phyloP scores from a whole-genome alignment of 2,888 invertebrate genomes.

The Rhynchonema sp. region DNA sequence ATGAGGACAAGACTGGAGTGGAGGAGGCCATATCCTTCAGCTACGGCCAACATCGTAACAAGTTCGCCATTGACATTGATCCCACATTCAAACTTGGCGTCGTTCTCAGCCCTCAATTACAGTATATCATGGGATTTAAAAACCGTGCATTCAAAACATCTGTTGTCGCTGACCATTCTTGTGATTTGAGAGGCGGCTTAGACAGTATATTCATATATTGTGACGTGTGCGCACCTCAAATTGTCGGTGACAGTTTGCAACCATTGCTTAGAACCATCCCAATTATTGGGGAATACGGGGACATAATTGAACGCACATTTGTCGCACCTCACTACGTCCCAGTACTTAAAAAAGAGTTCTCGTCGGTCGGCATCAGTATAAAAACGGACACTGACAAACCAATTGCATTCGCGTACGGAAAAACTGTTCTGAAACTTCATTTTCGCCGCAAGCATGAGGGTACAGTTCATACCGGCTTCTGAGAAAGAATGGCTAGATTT shows the following conservation, averaged over 20 bases:
- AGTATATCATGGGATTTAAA: not conserved
- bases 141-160: not conserved
- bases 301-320: not conserved
- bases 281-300: not conserved
- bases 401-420: not conserved
- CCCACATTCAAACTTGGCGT: not conserved
- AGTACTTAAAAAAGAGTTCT: not conserved
- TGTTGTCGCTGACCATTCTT: not conserved
- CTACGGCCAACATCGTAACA: no score
- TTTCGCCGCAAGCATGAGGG: conserved; percentile 1
- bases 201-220: conserved; percentile 2
- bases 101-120: not conserved
- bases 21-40: no score
- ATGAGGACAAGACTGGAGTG: no score
- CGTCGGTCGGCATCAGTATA: not conserved
- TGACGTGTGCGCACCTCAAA: not conserved
- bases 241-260: not conserved
- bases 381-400: not conserved
- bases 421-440: conserved; percentile 3
- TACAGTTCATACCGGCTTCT: not conserved
- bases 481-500: not conserved
- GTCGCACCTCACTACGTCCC: not conserved
- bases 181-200: conserved; percentile 1
- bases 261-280: not conserved
- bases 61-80: no score